Evolutionary conservation across 2,797 vertebrate genomes (phyloP).

Genomic region (Pantherophis vulpinus): DNA sequence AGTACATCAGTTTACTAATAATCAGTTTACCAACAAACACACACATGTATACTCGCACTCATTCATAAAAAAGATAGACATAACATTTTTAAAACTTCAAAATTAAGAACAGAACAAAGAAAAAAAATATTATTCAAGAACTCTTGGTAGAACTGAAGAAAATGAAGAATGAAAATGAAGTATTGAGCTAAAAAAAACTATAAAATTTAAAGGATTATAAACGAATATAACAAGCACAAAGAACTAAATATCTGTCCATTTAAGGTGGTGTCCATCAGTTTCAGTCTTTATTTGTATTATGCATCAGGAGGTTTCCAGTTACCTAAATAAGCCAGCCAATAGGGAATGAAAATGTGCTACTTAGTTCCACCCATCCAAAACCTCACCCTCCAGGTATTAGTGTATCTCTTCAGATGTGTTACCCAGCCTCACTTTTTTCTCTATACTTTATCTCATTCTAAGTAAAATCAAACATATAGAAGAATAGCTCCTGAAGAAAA

Average conservation of each 20-base stretch:
- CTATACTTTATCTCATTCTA: background rate
- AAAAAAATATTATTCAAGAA: background rate
- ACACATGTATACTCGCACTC: background rate
- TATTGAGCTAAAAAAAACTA: conserved; percentile 23
- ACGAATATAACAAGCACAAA: conserved; percentile 13
- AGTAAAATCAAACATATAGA: background rate
- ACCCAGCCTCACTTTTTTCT: conserved; percentile 6
- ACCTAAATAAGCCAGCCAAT: conserved; percentile 77
- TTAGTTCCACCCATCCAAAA: conserved; percentile 67
- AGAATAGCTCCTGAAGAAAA: background rate
- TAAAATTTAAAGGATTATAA: conserved; percentile 7
- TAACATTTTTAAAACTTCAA: background rate
- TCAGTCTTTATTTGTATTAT: conserved; percentile 82
- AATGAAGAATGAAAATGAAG: background rate
- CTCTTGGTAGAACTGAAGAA: background rate
- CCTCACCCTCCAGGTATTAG: conserved; percentile 72
- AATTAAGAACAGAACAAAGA: background rate
- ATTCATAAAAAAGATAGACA: accelerated
- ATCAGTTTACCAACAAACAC: background rate
- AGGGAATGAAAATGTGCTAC: conserved; percentile 51
- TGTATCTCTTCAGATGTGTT: conserved; percentile 25
- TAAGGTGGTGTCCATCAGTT: conserved; percentile 60
- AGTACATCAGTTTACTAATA: background rate
- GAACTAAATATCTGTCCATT: conserved; percentile 53
- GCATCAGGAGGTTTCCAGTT: conserved; percentile 77